Evolutionary conservation across 2,113 vertebrate genomes (phyloP), one percentile per base, ranked within the genome.

Genomic region (Takifugu flavidus): DNA sequence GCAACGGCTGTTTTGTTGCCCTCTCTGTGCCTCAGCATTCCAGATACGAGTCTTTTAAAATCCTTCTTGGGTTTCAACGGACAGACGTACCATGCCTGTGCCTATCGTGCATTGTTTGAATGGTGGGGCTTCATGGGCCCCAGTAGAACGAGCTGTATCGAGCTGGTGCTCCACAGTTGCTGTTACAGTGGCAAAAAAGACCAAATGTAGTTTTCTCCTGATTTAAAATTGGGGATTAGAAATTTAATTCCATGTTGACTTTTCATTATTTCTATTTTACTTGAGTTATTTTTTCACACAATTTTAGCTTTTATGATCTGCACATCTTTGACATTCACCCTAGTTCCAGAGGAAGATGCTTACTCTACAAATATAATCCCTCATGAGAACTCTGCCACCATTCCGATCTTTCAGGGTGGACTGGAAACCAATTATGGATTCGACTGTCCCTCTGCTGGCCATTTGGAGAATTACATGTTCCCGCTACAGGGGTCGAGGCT

Each of bases 381-480:
- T 58, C 49, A 55, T 61, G 28, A 46, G 51, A 28, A 63, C 56
- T 57, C 34, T 26, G 15, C n/a, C 45, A 26, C 14, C 27, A 34
- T 15, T 53, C 52, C 49, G 44, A n/a, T 56, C 20, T 25, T 34
- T 56, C 49, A 55, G 52, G 7, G 25, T 8, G 27, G n/a, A 25
- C 42, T 15, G 0, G n/a, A 13, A 5, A 14, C 20, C 50, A 25
- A 34, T 0, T 31, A 14, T 6, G 1, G 67, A 3, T 62, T 12
- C 54, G 11, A 39, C 46, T 26, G 13, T 45, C 72, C 80, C 70
- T 51, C 80, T 85, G 56, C 72, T 78, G 82, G 78, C 57, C 69
- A 71, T 60, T 49, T 25, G 2, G 20, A 57, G 57, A 67, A 73
- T 39, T 67, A 53, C 65, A 27, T 10, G 7, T 39, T 10, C 31